Evolutionary conservation across 2,888 invertebrate genomes (phyloP), one percentile per base, ranked within the genome.

Genomic region (Habroteleia sp.): DNA sequence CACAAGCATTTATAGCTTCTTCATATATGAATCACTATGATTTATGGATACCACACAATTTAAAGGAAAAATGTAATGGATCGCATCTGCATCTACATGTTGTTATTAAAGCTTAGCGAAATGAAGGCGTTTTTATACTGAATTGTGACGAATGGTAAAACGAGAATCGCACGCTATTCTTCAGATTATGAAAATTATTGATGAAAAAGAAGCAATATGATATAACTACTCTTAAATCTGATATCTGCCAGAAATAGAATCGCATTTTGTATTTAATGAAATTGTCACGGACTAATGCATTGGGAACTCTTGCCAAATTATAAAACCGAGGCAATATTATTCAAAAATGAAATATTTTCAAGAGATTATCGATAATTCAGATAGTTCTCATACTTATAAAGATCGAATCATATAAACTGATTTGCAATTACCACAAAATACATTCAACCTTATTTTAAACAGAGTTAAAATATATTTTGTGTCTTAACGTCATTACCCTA

Each of bases 71-170:
- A 62, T 41, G 31, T 50, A 41, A 62, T 62, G 62, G 46, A 50
- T 62, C 17, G 62, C 62, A 41, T 39, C 48, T 62, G 29, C 62
- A 62, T 62, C 48, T 62, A 50, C 31, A 31, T 62, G 20, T 14
- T 25, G 46, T 35, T 58, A 58, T 50, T 39, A 62, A 62, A 62
- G 37, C 48, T n/a, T 13, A 50, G 31, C 62, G 35, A 50, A 35
- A 37, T 41, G 42, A 23, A 62, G 37, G 14, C 29, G 44, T 25
- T 46, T 48, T 46, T 27, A 37, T 50, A 62, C 29, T 37, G 27
- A 46, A 46, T 37, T 27, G 16, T 37, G 29, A 60, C 46, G 46
- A 46, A 44, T 44, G 29, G 35, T 62, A 41, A 41, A 37, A 62
- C 39, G 31, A 35, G 16, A 27, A 62, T 50, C 14, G 13, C 14